Evolutionary conservation across 2,797 vertebrate species (phyloP), one percentile per base, ranked within the genome.

Genomic region (Rhinatrema bivittatum): DNA sequence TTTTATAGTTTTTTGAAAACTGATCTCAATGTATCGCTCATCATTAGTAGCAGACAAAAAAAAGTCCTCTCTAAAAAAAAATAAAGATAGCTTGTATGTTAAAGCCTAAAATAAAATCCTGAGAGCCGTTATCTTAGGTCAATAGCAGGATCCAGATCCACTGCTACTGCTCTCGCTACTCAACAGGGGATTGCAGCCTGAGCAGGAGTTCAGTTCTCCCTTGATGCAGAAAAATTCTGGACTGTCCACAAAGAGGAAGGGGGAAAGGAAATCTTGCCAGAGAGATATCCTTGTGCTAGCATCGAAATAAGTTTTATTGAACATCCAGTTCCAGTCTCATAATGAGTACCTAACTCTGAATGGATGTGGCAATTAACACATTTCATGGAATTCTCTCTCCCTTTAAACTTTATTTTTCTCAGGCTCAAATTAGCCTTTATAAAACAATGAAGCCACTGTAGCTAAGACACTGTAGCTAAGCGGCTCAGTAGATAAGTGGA

Each of bases 181-280:
- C n/a, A n/a, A n/a, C n/a, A n/a, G n/a, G n/a, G n/a, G n/a, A n/a
- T n/a, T n/a, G n/a, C n/a, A n/a, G n/a, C n/a, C n/a, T n/a, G n/a
- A n/a, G n/a, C n/a, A n/a, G n/a, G n/a, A n/a, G n/a, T n/a, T n/a
- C n/a, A n/a, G n/a, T n/a, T n/a, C n/a, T n/a, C n/a, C n/a, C 48
- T 42, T 64, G 64, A 62, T 49, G 48, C 42, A 45, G 41, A 32
- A 45, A 70, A 70, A 68, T 72, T 68, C 65, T 68, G 65, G 63
- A 47, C 50, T 47, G 42, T 54, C 44, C 52, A 38, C 46, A 42
- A 2, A 53, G 6, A 59, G 51, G 46, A 43, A 29, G 27, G 60
- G 39, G 53, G 36, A 56, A 41, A 53, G 57, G 39, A 70, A 59
- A 50, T n/a, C n/a, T n/a, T 60, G 60, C 68, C 68, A n/a, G n/a